Percentiles rank a stretch among this genome's conserved stretches.
Evolutionary conservation across 2,113 vertebrate species (phyloP).

Genomic region (Bucco capensis): DNA sequence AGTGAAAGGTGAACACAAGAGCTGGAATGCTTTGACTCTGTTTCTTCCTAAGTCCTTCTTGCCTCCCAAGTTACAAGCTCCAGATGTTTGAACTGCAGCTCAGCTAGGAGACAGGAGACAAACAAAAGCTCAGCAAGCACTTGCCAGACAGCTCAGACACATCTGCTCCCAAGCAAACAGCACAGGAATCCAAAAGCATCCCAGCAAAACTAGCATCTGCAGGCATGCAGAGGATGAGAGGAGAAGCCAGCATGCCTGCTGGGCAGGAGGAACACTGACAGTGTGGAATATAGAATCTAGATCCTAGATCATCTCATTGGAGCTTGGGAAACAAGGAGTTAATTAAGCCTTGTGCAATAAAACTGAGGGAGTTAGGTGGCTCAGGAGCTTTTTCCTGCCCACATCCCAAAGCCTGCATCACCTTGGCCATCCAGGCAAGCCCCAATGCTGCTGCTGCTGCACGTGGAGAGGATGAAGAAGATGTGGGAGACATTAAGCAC

Average conservation of each 20-base stretch:
- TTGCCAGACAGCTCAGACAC: not conserved
- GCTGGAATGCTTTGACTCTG: not conserved
- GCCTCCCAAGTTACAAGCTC: not conserved
- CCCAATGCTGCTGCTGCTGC: accelerated
- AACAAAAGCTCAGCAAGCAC: not conserved
- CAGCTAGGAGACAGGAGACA: not conserved
- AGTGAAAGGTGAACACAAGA: not conserved
- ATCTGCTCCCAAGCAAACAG: not conserved
- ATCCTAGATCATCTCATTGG: no score
- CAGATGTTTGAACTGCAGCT: not conserved
- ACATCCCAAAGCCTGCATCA: not conserved
- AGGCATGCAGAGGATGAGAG: not conserved
- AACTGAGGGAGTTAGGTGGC: not conserved
- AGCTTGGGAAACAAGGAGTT: no score
- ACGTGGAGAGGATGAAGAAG: not conserved
- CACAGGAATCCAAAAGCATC: not conserved
- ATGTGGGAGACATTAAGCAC: not conserved
- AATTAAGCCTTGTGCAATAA: no score
- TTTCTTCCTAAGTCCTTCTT: not conserved
- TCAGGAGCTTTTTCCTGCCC: no score
- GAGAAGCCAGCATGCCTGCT: not conserved
- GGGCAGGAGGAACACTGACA: not conserved
- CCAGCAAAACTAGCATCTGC: not conserved
- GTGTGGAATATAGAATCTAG: no score
- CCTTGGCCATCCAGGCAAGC: not conserved